These are phyloP conservation scores for Oxyscelio sp. DNA, from an alignment of 2,888 invertebrate genomes.

Conservation along the genomic window DNA sequence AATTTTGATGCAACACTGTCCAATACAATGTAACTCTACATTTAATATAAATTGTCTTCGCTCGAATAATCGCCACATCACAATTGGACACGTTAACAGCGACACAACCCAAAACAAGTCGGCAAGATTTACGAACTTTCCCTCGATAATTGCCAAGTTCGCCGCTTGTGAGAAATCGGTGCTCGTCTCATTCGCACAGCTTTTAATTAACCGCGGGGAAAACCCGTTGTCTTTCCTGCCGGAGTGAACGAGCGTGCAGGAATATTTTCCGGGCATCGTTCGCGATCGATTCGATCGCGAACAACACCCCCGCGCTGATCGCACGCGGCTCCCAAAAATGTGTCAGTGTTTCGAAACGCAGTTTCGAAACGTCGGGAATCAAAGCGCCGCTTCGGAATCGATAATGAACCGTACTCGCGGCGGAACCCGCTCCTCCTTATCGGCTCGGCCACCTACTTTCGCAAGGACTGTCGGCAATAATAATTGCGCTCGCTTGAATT, in stretches of 20 bases:
- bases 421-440: slow-evolving; percentile 51
- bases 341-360: slow-evolving; percentile 30
- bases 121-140: background rate
- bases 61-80: slow-evolving; percentile 6
- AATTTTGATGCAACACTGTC: no score
- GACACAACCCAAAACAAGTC: no score
- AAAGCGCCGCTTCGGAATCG: slow-evolving; percentile 31
- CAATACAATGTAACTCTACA: no score
- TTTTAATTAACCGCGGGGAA: slow-evolving; percentile 33
- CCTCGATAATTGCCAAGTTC: slow-evolving; percentile 26
- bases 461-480: slow-evolving; percentile 79
- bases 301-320: no score
- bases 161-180: slow-evolving; percentile 44
- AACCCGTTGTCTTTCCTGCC: slow-evolving; percentile 20
- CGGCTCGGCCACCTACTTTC: slow-evolving; percentile 64
- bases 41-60: no score
- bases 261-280: no score
- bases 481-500: slow-evolving; percentile 87
- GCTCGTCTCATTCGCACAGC: slow-evolving; percentile 44
- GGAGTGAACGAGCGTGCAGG: no score
- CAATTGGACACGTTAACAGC: slow-evolving; percentile 1
- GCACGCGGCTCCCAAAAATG: no score
- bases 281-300: no score
- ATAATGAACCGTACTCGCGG: slow-evolving; percentile 34
- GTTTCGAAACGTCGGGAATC: slow-evolving; percentile 54